A percentile compares a stretch with the other conserved stretches of the same genome.
Evolutionary conservation across 2,113 vertebrate genomes (phyloP).

Genomic region (Semnornis frantzii): DNA sequence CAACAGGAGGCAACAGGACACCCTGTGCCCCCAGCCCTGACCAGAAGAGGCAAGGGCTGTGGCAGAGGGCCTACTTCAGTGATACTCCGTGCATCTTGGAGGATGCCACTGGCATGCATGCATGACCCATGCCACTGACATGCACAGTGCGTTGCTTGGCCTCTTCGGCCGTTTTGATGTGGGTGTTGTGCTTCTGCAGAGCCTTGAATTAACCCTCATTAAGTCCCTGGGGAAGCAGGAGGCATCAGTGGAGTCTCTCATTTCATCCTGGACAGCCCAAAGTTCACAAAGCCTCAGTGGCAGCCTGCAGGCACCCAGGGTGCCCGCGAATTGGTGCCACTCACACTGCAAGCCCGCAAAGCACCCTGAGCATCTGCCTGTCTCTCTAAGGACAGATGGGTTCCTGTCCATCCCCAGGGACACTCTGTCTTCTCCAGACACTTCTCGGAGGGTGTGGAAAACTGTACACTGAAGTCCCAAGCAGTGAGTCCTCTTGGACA

Average conservation of each 20-base stretch:
- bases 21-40: accelerated
- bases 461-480: not conserved
- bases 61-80: accelerated
- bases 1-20: not conserved
- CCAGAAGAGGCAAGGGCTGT: not conserved
- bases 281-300: not conserved
- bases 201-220: not conserved
- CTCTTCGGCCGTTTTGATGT: not conserved
- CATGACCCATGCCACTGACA: not conserved
- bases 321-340: not conserved
- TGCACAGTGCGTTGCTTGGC: accelerated
- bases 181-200: not conserved
- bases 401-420: not conserved
- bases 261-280: not conserved
- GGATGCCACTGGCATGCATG: not conserved
- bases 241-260: not conserved
- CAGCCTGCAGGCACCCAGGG: accelerated
- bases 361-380: accelerated
- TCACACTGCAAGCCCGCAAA: not conserved
- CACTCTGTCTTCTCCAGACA: not conserved
- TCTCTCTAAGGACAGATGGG: not conserved
- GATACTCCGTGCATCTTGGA: not conserved
- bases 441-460: not conserved
- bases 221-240: not conserved
- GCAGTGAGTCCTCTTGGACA: not conserved